Evolutionary conservation across 2,888 invertebrate species (phyloP).

Genomic region (Pristionchus arcanus): DNA sequence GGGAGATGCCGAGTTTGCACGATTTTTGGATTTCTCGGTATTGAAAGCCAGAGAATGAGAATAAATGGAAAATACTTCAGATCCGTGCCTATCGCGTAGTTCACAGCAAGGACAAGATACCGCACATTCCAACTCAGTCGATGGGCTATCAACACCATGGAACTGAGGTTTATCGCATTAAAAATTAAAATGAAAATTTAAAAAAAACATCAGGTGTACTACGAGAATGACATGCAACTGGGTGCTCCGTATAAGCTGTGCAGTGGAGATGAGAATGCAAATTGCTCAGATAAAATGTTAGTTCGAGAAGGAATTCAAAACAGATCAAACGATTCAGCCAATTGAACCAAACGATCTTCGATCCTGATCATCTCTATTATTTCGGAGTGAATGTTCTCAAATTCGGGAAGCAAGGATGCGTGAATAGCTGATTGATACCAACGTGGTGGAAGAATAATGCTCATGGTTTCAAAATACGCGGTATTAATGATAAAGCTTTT

Average conservation of each 20-base stretch:
- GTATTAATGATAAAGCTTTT: neutral
- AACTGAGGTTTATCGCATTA: neutral
- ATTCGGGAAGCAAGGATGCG: constrained; percentile 6
- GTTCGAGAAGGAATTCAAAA: neutral
- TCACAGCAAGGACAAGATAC: constrained; percentile 55
- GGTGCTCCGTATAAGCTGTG: constrained; percentile 51
- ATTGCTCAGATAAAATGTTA: constrained; percentile 42
- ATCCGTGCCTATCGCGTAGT: constrained; percentile 52
- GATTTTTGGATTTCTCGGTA: constrained; percentile 58
- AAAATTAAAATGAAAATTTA: neutral
- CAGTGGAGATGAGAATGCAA: constrained; percentile 41
- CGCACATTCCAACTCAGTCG: constrained; percentile 51
- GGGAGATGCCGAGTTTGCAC: constrained; percentile 67
- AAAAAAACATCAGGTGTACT: constrained; percentile 37
- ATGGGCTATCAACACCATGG: constrained; percentile 50
- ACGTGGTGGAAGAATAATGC: neutral
- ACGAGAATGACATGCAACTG: constrained; percentile 55
- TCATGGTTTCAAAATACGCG: neutral
- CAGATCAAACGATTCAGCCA: neutral
- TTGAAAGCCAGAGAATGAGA: neutral
- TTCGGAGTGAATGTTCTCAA: neutral
- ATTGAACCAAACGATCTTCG: neutral
- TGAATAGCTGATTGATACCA: neutral
- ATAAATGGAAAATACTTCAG: neutral
- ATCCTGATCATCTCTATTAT: constrained; percentile 20